Conservation (phyloP, 2,888 invertebrate genomes). For the Dorcus hopei region DNA sequence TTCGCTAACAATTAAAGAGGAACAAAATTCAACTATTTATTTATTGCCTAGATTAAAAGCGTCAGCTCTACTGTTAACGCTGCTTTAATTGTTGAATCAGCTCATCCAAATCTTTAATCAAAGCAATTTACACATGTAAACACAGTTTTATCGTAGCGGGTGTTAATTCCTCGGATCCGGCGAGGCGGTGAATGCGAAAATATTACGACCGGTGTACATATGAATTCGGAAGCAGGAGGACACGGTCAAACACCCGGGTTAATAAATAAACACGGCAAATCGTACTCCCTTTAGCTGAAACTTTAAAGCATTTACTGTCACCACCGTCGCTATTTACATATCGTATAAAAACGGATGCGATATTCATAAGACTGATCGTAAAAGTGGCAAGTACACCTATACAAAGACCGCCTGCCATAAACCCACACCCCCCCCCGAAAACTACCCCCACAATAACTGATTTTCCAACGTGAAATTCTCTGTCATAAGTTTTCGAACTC, state of each 20-base stretch:
- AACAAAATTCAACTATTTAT: constrained; percentile 18
- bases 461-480: not conserved
- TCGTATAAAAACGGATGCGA: constrained; percentile 4
- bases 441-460: too few species aligned
- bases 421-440: not conserved
- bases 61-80: not conserved
- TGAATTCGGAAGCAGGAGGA: too few species aligned
- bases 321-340: constrained; percentile 8
- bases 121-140: constrained; percentile 10
- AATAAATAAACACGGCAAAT: constrained; percentile 2
- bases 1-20: constrained; percentile 18
- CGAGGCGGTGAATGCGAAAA: too few species aligned
- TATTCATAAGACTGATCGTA: constrained; percentile 19
- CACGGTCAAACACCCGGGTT: too few species aligned
- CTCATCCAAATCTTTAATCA: constrained; percentile 4
- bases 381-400: constrained; percentile 7
- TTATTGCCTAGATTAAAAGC: constrained; percentile 8
- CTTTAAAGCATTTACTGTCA: not conserved
- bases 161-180: too few species aligned
- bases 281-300: constrained; percentile 1
- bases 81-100: not conserved
- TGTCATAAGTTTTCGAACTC: too few species aligned
- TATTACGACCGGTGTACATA: too few species aligned
- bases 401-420: constrained; percentile 6
- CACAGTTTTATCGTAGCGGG: constrained; percentile 1